Evolutionary conservation across 2,797 vertebrate species (phyloP).

Genomic region (Chanos chanos): DNA sequence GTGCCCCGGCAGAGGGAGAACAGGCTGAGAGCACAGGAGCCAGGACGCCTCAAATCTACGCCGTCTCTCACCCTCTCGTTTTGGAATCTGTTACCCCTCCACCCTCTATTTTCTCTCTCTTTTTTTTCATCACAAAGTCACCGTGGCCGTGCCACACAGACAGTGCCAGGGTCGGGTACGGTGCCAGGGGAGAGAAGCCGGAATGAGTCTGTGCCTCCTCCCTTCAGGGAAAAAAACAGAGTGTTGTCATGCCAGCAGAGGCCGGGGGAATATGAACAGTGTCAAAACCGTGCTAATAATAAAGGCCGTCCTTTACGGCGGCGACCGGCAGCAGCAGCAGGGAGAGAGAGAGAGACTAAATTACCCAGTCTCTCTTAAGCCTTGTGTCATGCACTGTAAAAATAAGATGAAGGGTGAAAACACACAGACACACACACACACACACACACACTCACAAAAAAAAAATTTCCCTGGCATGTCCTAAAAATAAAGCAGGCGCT

Average conservation of each 20-base stretch:
- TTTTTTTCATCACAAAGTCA: constrained; percentile 25
- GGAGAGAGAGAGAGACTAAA: constrained; percentile 61
- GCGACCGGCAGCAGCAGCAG: constrained; percentile 45
- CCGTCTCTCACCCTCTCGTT: constrained; percentile 8
- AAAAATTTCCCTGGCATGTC: constrained; percentile 62
- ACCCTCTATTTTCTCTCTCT: constrained; percentile 18
- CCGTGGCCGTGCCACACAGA: constrained; percentile 24
- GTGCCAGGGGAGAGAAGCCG: not conserved
- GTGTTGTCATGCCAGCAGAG: constrained; percentile 4
- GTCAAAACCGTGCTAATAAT: constrained; percentile 45
- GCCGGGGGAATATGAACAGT: constrained; percentile 20
- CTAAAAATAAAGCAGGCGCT: constrained; percentile 74
- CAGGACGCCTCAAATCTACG: not conserved
- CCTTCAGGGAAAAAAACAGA: constrained; percentile 9
- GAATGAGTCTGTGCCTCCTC: constrained; percentile 7
- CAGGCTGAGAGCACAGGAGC: no score
- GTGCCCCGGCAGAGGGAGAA: no score
- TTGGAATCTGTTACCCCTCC: no score
- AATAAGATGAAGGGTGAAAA: constrained; percentile 18
- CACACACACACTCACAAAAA: no score
- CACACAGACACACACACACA: no score
- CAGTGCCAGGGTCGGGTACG: not conserved
- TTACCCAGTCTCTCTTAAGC: constrained; percentile 51
- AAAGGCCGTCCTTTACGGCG: constrained; percentile 43
- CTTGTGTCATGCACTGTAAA: constrained; percentile 57